Conservation (phyloP, 2,797 vertebrate species). For the Leucoraja ocellata region DNA sequence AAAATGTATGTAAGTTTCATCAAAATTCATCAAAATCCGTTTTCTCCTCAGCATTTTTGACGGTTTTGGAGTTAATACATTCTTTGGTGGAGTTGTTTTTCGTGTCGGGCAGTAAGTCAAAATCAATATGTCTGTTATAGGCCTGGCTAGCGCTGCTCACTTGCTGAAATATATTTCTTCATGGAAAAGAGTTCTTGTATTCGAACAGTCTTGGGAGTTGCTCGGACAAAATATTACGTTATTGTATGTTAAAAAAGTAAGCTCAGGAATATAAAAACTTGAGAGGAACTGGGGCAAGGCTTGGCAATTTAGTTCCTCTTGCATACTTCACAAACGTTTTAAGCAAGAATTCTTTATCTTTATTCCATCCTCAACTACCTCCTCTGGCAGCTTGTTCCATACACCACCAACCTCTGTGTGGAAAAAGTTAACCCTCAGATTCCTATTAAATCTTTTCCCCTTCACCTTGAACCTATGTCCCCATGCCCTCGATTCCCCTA, state of each 20-base stretch:
- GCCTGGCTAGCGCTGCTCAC: not conserved
- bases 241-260: not conserved
- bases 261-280: no score
- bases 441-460: no score
- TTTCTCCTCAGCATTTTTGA: not conserved
- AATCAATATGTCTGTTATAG: not conserved
- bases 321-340: no score
- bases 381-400: no score
- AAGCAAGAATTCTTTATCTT: not conserved
- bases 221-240: not conserved
- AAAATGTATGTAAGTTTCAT: no score
- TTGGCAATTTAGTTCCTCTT: no score
- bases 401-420: no score
- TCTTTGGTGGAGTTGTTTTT: not conserved
- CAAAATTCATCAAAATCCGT: not conserved
- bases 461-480: no score
- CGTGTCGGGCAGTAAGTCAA: not conserved
- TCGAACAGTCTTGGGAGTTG: not conserved
- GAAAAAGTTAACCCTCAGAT: no score
- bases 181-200: not conserved
- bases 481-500: no score
- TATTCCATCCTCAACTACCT: no score
- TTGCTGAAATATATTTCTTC: slow-evolving; percentile 24
- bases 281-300: no score
- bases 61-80: not conserved